Percentiles rank a stretch among this genome's conserved stretches.
phyloP scores from a whole-genome alignment of 1,140 invertebrate species.

The Hylaeus anthracinus region DNA sequence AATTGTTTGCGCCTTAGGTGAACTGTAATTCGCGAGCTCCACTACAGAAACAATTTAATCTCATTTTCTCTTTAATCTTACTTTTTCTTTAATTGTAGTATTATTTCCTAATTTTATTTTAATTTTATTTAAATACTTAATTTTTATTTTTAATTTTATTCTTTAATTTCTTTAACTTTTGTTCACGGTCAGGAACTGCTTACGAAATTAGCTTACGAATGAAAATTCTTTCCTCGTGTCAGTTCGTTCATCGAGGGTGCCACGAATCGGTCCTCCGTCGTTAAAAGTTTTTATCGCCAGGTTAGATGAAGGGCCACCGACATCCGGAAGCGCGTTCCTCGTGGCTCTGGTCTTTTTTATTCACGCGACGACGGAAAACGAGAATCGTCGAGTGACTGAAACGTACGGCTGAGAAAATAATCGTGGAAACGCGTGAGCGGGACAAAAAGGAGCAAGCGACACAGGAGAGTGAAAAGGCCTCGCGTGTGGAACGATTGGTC shows the following conservation, averaged over 20 bases:
- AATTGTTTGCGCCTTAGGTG: too few species aligned
- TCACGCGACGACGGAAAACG: constrained; percentile 45
- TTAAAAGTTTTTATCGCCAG: constrained; percentile 70
- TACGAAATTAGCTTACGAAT: neutral
- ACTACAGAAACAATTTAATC: too few species aligned
- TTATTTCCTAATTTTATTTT: too few species aligned
- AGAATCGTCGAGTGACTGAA: constrained; percentile 24
- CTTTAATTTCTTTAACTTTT: too few species aligned
- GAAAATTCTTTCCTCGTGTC: constrained; percentile 24
- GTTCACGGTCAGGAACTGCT: too few species aligned
- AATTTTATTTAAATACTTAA: too few species aligned
- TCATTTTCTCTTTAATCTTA: too few species aligned
- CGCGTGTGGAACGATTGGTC: constrained; percentile 24
- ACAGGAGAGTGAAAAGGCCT: neutral
- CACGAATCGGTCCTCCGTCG: constrained; percentile 31
- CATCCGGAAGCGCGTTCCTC: constrained; percentile 42
- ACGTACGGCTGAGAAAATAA: constrained; percentile 55
- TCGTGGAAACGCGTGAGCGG: constrained; percentile 2
- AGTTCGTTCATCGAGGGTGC: constrained; percentile 32
- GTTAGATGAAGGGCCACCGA: constrained; percentile 22
- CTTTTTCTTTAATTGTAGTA: too few species aligned
- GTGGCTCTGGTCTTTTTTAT: constrained; percentile 32
- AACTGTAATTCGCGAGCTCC: too few species aligned
- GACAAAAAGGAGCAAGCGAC: neutral
- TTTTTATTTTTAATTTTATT: too few species aligned